Percentiles rank a stretch among this genome's conserved stretches.
These are phyloP conservation scores for Trichonephila clavipes DNA, from an alignment of 1,140 invertebrate genomes.

Conservation along the genomic window DNA sequence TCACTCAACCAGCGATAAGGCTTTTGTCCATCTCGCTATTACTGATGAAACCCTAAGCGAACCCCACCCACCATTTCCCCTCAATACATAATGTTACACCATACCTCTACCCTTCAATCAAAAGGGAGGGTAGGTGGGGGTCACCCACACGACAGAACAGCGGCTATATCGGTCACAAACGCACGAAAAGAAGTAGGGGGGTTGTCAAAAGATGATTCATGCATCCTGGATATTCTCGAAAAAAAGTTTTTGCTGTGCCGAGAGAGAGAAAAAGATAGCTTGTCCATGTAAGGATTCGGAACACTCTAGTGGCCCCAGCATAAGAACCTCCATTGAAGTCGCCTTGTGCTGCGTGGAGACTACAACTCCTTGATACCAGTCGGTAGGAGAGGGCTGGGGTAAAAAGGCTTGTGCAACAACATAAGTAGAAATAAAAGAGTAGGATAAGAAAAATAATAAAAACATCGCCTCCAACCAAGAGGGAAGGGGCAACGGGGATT, in stretches of 20 bases:
- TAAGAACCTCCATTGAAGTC: conserved; percentile 51
- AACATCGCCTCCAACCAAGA: conserved; percentile 22
- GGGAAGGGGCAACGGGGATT: conserved; percentile 31
- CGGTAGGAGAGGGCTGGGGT: background rate
- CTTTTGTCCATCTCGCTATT: background rate
- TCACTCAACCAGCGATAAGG: conserved; percentile 25
- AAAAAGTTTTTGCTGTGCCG: background rate
- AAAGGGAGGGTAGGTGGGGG: background rate
- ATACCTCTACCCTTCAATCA: conserved; percentile 40
- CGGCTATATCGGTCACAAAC: conserved; percentile 37
- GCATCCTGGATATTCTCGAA: conserved; percentile 9
- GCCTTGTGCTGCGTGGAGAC: background rate
- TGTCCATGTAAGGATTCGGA: conserved; percentile 29
- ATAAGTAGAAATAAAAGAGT: background rate
- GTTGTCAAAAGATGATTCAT: conserved; percentile 55
- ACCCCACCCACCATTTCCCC: conserved; percentile 22
- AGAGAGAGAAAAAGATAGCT: background rate
- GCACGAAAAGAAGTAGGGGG: conserved; percentile 20
- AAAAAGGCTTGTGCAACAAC: conserved; percentile 30
- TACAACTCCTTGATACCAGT: conserved; percentile 24
- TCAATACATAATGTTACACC: conserved; percentile 38
- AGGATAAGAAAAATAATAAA: background rate
- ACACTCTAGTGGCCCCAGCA: conserved; percentile 11
- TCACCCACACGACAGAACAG: conserved; percentile 27
- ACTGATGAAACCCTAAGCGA: background rate